Percentiles rank a stretch among this genome's conserved stretches.
phyloP scores from a whole-genome alignment of 1,140 invertebrate species.

The Drosophila varians region DNA sequence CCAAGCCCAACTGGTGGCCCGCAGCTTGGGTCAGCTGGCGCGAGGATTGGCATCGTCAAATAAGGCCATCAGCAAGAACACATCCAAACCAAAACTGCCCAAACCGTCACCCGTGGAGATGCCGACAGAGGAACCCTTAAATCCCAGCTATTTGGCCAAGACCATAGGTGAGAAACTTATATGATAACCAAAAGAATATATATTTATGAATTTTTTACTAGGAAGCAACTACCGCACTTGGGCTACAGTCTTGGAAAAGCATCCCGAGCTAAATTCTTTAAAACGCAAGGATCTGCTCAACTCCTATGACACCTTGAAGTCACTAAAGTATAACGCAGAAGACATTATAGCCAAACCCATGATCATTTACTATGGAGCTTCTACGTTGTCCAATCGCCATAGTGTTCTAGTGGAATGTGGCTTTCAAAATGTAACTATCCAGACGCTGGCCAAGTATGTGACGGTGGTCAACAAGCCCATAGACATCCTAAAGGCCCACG shows the following conservation, averaged over 20 bases:
- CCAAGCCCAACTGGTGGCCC: constrained; percentile 29
- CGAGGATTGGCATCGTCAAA: constrained; percentile 26
- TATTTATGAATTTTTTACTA: constrained; percentile 2
- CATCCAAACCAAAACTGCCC: background rate
- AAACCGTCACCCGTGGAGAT: constrained; percentile 25
- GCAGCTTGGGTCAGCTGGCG: constrained; percentile 13
- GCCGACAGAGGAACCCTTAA: constrained; percentile 50
- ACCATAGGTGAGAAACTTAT: constrained; percentile 32
- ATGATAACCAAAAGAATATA: background rate
- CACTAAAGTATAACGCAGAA: constrained; percentile 73
- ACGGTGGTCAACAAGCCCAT: constrained; percentile 73
- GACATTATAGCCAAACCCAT: constrained; percentile 84
- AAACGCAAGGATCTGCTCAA: constrained; percentile 69
- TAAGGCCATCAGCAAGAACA: constrained; percentile 10
- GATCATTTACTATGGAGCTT: constrained; percentile 84
- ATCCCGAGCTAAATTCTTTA: constrained; percentile 68
- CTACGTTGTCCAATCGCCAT: constrained; percentile 85
- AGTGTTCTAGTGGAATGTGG: constrained; percentile 85
- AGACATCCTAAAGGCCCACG: constrained; percentile 56
- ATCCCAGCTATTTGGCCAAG: constrained; percentile 51
- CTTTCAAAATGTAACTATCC: constrained; percentile 83
- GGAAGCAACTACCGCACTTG: constrained; percentile 56
- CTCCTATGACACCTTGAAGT: constrained; percentile 60
- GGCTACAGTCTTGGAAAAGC: constrained; percentile 54
- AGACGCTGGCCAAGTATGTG: constrained; percentile 84